Percentiles rank a stretch among this genome's conserved stretches.
Conservation (phyloP, 2,113 vertebrate species). For the Percopsis transmontana region DNA sequence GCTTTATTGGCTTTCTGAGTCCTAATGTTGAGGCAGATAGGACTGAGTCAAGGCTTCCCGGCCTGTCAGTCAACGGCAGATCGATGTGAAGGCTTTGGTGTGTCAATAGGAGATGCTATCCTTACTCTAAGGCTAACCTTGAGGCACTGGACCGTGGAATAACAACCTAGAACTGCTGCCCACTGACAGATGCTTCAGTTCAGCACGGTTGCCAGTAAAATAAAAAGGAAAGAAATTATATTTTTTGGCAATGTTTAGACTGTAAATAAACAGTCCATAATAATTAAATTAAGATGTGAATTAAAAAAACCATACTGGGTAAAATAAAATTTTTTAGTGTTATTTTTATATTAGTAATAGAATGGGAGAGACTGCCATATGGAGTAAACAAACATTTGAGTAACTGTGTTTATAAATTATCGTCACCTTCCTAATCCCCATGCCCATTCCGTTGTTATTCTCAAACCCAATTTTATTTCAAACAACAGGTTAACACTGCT, state of each 20-base stretch:
- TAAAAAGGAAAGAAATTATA: no score
- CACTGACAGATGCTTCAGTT: conserved; percentile 15
- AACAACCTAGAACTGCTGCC: conserved; percentile 20
- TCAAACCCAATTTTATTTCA: conserved; percentile 16
- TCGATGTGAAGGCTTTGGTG: conserved; percentile 57
- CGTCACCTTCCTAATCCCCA: conserved; percentile 24
- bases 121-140: conserved; percentile 58
- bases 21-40: conserved; percentile 52
- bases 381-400: no score
- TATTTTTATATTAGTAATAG: no score
- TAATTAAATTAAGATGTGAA: no score
- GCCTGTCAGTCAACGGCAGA: conserved; percentile 60
- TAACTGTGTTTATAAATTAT: no score
- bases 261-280: no score
- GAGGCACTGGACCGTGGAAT: conserved; percentile 46
- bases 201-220: not conserved
- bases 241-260: no score
- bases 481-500: conserved; percentile 9
- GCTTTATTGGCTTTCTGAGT: conserved; percentile 56
- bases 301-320: no score
- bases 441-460: not conserved
- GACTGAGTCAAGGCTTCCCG: conserved; percentile 49
- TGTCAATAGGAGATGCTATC: conserved; percentile 69
- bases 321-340: no score
- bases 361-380: no score